phyloP scores from a whole-genome alignment of 2,113 vertebrate species.

The Eulacestoma nigropectus region DNA sequence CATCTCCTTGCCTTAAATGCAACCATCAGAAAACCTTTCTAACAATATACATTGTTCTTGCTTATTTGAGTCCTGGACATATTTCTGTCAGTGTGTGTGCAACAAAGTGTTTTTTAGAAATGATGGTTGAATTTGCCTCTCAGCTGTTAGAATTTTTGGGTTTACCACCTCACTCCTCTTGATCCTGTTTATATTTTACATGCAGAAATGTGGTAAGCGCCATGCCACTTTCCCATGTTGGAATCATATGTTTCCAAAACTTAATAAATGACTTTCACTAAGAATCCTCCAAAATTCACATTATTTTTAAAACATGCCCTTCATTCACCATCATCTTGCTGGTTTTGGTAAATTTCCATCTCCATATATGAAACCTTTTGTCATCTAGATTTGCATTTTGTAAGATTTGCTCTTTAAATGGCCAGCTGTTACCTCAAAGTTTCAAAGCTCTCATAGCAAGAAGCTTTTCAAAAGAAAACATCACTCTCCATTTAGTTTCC shows the following conservation, averaged over 20 bases:
- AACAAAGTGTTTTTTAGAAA: background rate
- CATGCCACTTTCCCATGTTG: background rate
- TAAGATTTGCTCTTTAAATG: background rate
- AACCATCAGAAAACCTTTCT: background rate
- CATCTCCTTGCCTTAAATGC: background rate
- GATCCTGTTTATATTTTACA: background rate
- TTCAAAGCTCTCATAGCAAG: background rate
- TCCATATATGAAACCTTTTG: background rate
- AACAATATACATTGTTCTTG: background rate
- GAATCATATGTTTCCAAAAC: background rate
- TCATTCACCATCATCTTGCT: background rate
- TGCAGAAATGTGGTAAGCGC: background rate
- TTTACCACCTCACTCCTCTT: background rate
- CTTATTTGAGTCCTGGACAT: background rate
- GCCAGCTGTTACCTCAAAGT: background rate
- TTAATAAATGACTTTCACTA: background rate
- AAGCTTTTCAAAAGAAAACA: background rate
- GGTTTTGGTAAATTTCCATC: background rate
- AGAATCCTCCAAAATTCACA: background rate
- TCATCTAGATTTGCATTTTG: background rate
- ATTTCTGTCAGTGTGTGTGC: background rate
- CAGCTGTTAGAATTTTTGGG: background rate
- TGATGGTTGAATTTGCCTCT: background rate
- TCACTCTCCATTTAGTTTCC: background rate
- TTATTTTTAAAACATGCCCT: background rate